Evolutionary conservation across 2,888 invertebrate species (phyloP), one percentile per base, ranked within the genome.

Genomic region (Lasioglossum figueresi): DNA sequence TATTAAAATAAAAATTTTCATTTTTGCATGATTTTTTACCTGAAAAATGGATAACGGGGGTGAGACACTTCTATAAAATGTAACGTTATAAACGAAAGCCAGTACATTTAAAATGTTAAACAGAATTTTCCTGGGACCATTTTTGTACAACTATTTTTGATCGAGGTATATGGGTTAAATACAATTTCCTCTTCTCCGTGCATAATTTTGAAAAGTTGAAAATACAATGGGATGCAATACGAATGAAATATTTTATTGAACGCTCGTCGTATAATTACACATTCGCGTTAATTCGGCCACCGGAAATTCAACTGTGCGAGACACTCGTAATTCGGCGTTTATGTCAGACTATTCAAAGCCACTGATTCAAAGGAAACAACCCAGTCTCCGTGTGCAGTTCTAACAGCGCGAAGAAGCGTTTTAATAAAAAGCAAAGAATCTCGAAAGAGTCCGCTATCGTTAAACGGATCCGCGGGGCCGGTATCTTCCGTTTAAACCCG

Each of bases 401-500:
- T 16, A 66, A 19, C 66, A 34, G 34, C 66, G 63, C 31, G 16
- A 19, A 68, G 68, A 37, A 68, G 19, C 68, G 66, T 66, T 68
- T 37, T 37, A 68, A 37, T 40, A 68, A 23, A 40, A 37, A 68
- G 34, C n/a, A 68, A 34, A 68, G 37, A 10, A n/a, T 40, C 34
- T n/a, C 23, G 6, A 37, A 68, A 68, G 68, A 37, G 37, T 23
- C 37, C 19, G 23, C 23, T 52, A 52, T 74, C 43, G n/a, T 68
- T 48, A 79, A 79, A 34, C 73, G 52, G 31, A 31, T 34, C 31
- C n/a, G 19, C 34, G 27, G 5, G 4, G 16, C 66, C 19, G 6
- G 66, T 73, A 45, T 45, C 14, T 23, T n/a, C 34, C 12, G 19
- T 73, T 73, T 40, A 70, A 77, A 31, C 48, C 14, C 34, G 78